Evolutionary conservation across 35 echinoderm and acorn worm species (phyloP), one percentile per base, ranked within the genome.

Genomic region (Patiria miniata): DNA sequence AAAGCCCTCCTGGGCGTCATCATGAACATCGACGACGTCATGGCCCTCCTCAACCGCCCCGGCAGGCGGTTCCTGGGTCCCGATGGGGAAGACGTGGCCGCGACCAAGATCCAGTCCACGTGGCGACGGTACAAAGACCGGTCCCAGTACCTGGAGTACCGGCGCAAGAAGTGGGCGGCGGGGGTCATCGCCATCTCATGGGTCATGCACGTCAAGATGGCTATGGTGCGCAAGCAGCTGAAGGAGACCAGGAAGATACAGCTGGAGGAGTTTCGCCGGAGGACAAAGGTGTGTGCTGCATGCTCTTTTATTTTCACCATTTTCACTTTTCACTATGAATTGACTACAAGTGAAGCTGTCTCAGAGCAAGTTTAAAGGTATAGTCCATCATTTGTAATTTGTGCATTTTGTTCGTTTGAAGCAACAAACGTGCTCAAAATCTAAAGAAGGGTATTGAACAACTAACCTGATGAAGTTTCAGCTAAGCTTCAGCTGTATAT

Each of bases 151-250:
- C 59, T 98, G 44, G 92, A 98, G 5, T 98, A 98, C 68, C 56
- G 95, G 28, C 80, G 85, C 12, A 93, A 98, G 86, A 98, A 98
- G 77, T 98, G 95, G 91, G 95, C 95, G 5, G 95, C 92, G 17
- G 95, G 91, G 19, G 95, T 98, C 52, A 98, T 98, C 34, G 95
- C 92, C n/a, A 93, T 98, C 17, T 94, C 95, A 42, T 98, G 95
- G 95, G 85, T 98, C 50, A 98, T 98, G 95, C 89, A 98, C 86
- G 95, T 98, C 56, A 98, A 98, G 87, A 93, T 98, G 92, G 79
- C 95, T 10, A 98, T 89, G 89, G 82, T 98, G 21, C 83, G 89
- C 21, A 83, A 87, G 51, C 92, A 98, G 78, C 82, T 98, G 19
- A 98, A 98, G 86, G 19, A 57, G 0, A 89, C 81, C 8, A 91